Percentiles rank a stretch among this genome's conserved stretches.
phyloP scores from a whole-genome alignment of 2,113 vertebrate species.

The Leptobrachium ailaonicum region DNA sequence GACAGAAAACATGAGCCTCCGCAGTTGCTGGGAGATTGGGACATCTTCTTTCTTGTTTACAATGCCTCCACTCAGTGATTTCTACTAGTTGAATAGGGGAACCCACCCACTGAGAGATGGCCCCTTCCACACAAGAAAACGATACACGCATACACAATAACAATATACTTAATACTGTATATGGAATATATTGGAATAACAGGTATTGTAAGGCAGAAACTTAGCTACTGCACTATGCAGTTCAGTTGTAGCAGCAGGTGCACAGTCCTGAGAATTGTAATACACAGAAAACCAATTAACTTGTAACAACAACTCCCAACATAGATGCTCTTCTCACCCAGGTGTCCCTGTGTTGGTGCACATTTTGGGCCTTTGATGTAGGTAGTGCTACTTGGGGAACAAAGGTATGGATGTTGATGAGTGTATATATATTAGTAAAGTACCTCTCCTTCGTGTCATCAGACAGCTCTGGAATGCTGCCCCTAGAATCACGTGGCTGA shows the following conservation, averaged over 20 bases:
- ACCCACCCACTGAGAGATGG: neutral
- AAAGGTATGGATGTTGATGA: neutral
- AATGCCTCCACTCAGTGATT: neutral
- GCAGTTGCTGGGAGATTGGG: neutral
- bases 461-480: neutral
- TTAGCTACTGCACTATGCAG: neutral
- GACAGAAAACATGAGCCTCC: neutral
- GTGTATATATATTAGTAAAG: neutral
- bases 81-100: neutral
- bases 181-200: neutral
- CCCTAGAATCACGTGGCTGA: neutral
- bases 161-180: neutral
- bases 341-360: neutral
- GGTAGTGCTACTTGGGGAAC: neutral
- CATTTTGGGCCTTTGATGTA: neutral
- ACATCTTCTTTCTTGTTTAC: neutral
- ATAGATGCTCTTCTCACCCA: neutral
- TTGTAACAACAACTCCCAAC: neutral
- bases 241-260: neutral
- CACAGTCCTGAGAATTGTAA: neutral
- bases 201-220: neutral
- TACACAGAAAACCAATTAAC: neutral
- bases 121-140: neutral
- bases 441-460: neutral
- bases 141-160: neutral